Evolutionary conservation across 1,140 invertebrate genomes (phyloP), one percentile per base, ranked within the genome.

Genomic region (Frieseomelitta varia): DNA sequence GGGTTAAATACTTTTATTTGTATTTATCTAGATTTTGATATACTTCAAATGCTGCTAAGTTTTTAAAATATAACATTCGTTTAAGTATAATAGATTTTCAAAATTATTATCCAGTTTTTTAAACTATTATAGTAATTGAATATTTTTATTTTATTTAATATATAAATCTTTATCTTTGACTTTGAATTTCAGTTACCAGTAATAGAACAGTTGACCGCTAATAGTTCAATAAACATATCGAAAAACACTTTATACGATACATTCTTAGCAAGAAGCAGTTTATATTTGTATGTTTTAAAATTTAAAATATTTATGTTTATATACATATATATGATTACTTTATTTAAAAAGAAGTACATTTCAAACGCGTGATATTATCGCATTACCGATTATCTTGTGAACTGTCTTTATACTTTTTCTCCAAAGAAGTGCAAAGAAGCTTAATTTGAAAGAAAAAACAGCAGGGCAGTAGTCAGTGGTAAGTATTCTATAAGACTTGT

Each of bases 371-470:
- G 27, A 63, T 47, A 47, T 72, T 34, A 56, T n/a, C n/a, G n/a
- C n/a, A 53, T 81, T 81, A 51, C 0, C 24, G 73, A 68, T 76
- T 51, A 78, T 83, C 34, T 77, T 47, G 8, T 76, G 81, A 76
- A 65, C 81, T 82, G 56, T 76, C 51, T 21, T 8, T 24, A 47
- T 47, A 4, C 14, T 58, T 56, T n/a, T 27, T 21, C n/a, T 30
- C 56, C 24, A 17, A 55, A 56, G 14, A 39, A 53, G 24, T 47
- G 30, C n/a, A 24, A n/a, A 74, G 24, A 53, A 34, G 8, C 21
- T 79, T 71, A n/a, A 24, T 17, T 10, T 69, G 1, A 27, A 39
- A 4, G 19, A 71, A 79, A 24, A 19, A 71, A 47, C 4, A 19
- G 11, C 1, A 67, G 8, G 11, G 11, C 11, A 17, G 4, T 11